Conservation (phyloP, 1,140 invertebrate species). For the Pentalonia nigronervosa region DNA sequence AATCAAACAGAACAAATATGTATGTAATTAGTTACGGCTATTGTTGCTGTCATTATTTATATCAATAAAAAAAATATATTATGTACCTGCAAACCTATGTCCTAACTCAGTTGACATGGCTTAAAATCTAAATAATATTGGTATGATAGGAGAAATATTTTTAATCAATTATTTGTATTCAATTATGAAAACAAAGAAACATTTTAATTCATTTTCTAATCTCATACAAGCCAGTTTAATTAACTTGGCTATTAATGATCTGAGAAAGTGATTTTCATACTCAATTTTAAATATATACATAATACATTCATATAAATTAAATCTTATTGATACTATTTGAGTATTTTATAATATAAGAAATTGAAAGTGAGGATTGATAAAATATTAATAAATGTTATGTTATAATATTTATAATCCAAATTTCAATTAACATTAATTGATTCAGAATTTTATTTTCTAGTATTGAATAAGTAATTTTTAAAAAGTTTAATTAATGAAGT, state of each 20-base stretch:
- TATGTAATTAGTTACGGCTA: background rate
- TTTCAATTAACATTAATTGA: no score
- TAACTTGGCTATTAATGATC: background rate
- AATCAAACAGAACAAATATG: background rate
- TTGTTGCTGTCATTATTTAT: background rate
- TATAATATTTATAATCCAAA: no score
- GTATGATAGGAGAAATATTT: background rate
- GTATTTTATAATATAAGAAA: background rate
- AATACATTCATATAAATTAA: background rate
- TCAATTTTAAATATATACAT: background rate
- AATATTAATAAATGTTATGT: no score
- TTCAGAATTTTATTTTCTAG: no score
- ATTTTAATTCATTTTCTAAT: background rate
- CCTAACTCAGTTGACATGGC: background rate
- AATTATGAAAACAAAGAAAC: no score
- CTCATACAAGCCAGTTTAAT: no score
- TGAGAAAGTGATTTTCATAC: background rate
- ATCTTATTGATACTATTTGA: background rate
- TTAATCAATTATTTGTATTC: no score
- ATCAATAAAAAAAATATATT: background rate
- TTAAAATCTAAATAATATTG: background rate
- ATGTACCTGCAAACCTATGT: background rate
- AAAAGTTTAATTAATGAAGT: no score
- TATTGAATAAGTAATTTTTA: no score
- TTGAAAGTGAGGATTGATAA: background rate